Conservation (phyloP, 2,888 invertebrate genomes). For the Imbricaverruca yamaguchii region DNA sequence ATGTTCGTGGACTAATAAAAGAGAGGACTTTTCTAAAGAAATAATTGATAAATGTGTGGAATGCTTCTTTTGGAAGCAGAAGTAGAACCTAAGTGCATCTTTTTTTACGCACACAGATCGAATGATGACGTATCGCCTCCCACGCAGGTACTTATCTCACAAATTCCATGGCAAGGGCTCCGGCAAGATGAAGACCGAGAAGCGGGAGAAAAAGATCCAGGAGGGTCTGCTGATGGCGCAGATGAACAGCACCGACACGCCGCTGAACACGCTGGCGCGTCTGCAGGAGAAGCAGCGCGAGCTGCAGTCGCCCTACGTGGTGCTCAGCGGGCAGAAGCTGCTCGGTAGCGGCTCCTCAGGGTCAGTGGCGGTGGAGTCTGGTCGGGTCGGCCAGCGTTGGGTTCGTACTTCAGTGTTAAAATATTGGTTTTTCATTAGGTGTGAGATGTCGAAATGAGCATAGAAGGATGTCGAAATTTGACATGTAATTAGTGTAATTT, state of each 20-base stretch:
- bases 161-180: constrained; percentile 99
- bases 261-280: constrained; percentile 87
- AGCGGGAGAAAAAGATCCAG: constrained; percentile 54
- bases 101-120: too few species aligned
- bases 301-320: constrained; percentile 84
- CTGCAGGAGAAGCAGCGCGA: constrained; percentile 92
- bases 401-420: too few species aligned
- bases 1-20: too few species aligned
- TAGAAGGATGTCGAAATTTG: too few species aligned
- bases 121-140: background rate
- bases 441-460: too few species aligned
- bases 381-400: background rate
- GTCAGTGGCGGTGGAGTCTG: background rate
- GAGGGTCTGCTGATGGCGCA: constrained; percentile 76
- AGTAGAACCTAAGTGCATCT: too few species aligned
- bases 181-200: constrained; percentile 96
- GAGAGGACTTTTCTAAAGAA: too few species aligned
- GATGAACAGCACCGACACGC: constrained; percentile 97
- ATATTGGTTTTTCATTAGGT: too few species aligned
- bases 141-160: constrained; percentile 73
- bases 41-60: too few species aligned
- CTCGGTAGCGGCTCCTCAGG: background rate
- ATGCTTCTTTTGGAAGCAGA: too few species aligned
- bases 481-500: too few species aligned
- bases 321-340: constrained; percentile 75